Conservation (phyloP, 1,140 invertebrate species). For the Aphidius ervi region DNA sequence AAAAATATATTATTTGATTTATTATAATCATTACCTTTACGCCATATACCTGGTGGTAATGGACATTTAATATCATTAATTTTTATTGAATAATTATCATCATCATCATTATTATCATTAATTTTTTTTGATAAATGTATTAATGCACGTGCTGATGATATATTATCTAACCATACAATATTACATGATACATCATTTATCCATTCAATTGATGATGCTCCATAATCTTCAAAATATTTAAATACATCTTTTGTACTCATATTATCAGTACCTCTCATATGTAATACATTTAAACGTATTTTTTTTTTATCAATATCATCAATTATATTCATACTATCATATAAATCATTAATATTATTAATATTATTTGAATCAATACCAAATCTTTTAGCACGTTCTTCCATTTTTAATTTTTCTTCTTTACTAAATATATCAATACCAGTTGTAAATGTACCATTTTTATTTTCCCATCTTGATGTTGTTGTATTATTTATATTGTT, state of each 20-base stretch:
- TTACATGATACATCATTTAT: constrained; percentile 79
- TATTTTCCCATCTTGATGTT: constrained; percentile 41
- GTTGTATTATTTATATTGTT: background rate
- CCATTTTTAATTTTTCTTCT: constrained; percentile 61
- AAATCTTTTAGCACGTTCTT: constrained; percentile 68
- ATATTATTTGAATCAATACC: constrained; percentile 57
- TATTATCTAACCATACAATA: constrained; percentile 69
- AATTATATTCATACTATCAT: constrained; percentile 60
- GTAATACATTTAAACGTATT: constrained; percentile 67
- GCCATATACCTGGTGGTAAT: constrained; percentile 70
- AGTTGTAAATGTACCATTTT: constrained; percentile 53
- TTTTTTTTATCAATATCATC: constrained; percentile 56
- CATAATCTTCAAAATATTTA: constrained; percentile 71
- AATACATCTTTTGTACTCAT: constrained; percentile 76
- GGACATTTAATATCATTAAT: constrained; percentile 54
- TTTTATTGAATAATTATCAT: constrained; percentile 38
- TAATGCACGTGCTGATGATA: constrained; percentile 68
- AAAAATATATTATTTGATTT: constrained; percentile 69
- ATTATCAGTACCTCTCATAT: constrained; percentile 70
- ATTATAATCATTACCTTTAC: constrained; percentile 60
- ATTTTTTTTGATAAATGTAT: constrained; percentile 57
- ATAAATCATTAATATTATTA: constrained; percentile 52
- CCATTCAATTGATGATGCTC: constrained; percentile 73
- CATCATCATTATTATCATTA: constrained; percentile 34
- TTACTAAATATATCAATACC: constrained; percentile 61